Percentiles rank a stretch among this genome's conserved stretches.
phyloP scores from a whole-genome alignment of 2,797 vertebrate genomes.

The Bradypodion pumilum region DNA sequence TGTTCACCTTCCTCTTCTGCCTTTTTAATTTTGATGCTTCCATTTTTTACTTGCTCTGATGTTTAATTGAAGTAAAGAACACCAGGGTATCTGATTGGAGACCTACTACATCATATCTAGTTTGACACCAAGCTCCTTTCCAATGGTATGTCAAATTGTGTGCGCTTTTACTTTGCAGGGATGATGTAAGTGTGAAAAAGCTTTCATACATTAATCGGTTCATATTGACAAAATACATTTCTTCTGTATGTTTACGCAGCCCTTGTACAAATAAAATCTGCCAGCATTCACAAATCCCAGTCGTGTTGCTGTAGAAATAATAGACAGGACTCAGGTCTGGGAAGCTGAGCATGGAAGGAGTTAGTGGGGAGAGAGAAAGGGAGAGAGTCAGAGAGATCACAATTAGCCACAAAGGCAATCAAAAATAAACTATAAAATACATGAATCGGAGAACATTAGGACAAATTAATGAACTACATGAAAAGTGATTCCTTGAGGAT shows the following conservation, averaged over 20 bases:
- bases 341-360: not conserved
- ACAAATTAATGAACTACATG: slow-evolving; percentile 60
- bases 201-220: not conserved
- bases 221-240: not conserved
- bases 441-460: slow-evolving; percentile 58
- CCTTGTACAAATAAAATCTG: not conserved
- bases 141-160: not conserved
- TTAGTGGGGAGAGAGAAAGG: not conserved
- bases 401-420: slow-evolving; percentile 58
- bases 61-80: not conserved
- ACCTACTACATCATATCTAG: not conserved
- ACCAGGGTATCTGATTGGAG: not conserved
- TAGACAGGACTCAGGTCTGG: not conserved
- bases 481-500: slow-evolving; percentile 65
- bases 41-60: not conserved
- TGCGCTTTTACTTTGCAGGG: not conserved
- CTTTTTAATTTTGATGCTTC: not conserved
- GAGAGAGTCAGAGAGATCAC: not conserved
- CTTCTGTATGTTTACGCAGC: not conserved
- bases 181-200: not conserved
- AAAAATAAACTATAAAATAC: slow-evolving; percentile 63
- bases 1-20: not conserved
- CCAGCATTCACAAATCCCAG: not conserved
- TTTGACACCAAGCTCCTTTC: not conserved
- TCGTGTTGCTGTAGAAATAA: not conserved